Evolutionary conservation across 2,888 invertebrate species (phyloP), one percentile per base, ranked within the genome.

Genomic region (Harpagoxenus sublaevis): DNA sequence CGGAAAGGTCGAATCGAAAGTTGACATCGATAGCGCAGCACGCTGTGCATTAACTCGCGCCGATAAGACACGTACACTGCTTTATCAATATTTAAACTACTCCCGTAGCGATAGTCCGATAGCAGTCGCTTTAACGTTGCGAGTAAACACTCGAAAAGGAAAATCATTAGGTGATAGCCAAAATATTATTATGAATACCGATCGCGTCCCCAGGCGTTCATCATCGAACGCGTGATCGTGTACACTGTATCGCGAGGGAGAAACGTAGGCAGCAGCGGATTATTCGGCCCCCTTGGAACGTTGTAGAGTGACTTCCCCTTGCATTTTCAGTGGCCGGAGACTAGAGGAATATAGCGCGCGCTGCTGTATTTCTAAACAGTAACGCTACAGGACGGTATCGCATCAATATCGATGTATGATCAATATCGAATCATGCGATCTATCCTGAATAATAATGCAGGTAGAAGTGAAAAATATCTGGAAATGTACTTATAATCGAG

Each of bases 231-330:
- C 9, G 31, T 48, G 79, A 71, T 71, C 78, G 57, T 42, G 78
- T 23, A 23, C 0, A 23, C 23, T 23, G 23, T 55, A 8, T 63
- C 78, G n/a, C 79, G 79, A 71, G 70, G 71, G 60, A 71, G 39
- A 60, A 71, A 48, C 45, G 45, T 3, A 57, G 57, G 39, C 57
- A 12, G 68, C 78, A 15, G 39, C 35, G 45, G 35, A 90, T 91
- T 91, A 89, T 88, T 83, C 88, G 87, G 84, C 74, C 90, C 83
- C 91, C 89, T 88, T 86, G 82, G n/a, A 86, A 86, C 87, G 84
- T 84, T 90, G 88, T 86, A 82, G 82, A 87, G 65, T 84, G 74
- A 87, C 79, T 87, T 89, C 89, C 91, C 90, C 87, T 86, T 88
- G 74, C 89, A 87, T 89, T 90, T 90, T 90, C 88, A 90, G 90